Base-by-base conservation (phyloP, 1,140 invertebrate genomes). In the Papilio xuthus region DNA sequence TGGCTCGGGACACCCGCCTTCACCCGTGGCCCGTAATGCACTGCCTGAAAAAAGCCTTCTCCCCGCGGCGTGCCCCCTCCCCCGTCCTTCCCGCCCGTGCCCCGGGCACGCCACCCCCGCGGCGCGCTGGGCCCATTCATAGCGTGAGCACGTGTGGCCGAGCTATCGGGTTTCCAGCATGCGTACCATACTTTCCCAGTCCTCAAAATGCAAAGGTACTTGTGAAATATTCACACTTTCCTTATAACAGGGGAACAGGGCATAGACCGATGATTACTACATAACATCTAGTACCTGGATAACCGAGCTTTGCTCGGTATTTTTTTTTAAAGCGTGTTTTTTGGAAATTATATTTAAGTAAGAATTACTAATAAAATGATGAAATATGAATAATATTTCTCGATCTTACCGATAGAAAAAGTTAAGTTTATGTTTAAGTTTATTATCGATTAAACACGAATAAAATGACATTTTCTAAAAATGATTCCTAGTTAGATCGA, bases 11-110 rank as follows among this genome's bases (percentile, higher is more conserved):
- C 90, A 87, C 83, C 86, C 88, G 86, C 79, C 83, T 82, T 78
- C 85, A 79, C 77, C 81, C 84, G 88, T 87, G 87, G 78, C 77
- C 82, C 82, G 82, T 76, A 73, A 81, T 56, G 82, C 81, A 92
- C 90, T 93, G 90, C 89, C 92, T 92, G 90, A 92, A 93, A 92
- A 92, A 93, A 91, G 89, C 89, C 90, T 91, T 85, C 80, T 82
- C 85, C 85, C 81, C 71, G 78, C 81, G 47, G 78, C 79, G 63
- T 74, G 72, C 70, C 81, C 79, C 83, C 70, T 69, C 79, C n/a
- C 79, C 79, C 84, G 76, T 74, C 81, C 83, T 80, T 67, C 83
- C 78, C 79, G 81, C 78, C 78, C 74, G 80, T 84, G 83, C 83
- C 80, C 80, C 83, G 60, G 60, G 60, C 60, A 67, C 60, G 13